Conservation (phyloP, 1,140 invertebrate genomes). For the Ooceraea biroi region DNA sequence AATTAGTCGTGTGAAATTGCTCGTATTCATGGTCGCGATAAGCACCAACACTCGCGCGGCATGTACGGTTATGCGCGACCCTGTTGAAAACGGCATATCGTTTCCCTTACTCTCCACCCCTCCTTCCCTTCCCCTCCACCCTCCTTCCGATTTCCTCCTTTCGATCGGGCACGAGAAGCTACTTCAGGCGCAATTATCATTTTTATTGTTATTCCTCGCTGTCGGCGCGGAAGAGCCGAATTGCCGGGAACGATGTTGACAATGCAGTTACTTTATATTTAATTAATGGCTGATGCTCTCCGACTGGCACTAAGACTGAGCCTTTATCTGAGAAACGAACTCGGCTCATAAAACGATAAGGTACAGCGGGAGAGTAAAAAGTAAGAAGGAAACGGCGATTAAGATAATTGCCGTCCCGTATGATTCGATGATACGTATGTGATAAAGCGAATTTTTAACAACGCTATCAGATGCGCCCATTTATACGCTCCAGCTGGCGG, state of each 20-base stretch:
- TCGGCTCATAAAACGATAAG: constrained; percentile 37
- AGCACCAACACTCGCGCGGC: constrained; percentile 46
- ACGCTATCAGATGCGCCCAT: constrained; percentile 26
- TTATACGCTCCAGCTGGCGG: constrained; percentile 15
- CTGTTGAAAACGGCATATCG: constrained; percentile 48
- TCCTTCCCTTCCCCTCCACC: not conserved
- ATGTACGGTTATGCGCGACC: constrained; percentile 11
- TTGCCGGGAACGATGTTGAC: constrained; percentile 43
- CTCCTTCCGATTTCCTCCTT: not conserved
- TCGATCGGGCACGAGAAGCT: constrained; percentile 46
- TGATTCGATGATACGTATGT: constrained; percentile 42
- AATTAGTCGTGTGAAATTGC: constrained; percentile 78
- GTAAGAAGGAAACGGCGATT: not conserved
- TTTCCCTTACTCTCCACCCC: constrained; percentile 47
- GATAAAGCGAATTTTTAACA: constrained; percentile 58
- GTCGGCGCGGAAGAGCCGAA: constrained; percentile 47
- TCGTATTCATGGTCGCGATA: constrained; percentile 70
- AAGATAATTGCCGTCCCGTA: constrained; percentile 55
- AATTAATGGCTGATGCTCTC: constrained; percentile 36
- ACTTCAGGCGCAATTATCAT: constrained; percentile 55
- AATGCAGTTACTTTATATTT: constrained; percentile 58
- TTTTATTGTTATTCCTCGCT: constrained; percentile 45
- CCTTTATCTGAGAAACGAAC: constrained; percentile 43
- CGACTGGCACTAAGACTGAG: constrained; percentile 34
- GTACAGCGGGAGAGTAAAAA: not conserved